Conservation (phyloP, 2,797 vertebrate genomes). For the Lacerta bilineata region DNA sequence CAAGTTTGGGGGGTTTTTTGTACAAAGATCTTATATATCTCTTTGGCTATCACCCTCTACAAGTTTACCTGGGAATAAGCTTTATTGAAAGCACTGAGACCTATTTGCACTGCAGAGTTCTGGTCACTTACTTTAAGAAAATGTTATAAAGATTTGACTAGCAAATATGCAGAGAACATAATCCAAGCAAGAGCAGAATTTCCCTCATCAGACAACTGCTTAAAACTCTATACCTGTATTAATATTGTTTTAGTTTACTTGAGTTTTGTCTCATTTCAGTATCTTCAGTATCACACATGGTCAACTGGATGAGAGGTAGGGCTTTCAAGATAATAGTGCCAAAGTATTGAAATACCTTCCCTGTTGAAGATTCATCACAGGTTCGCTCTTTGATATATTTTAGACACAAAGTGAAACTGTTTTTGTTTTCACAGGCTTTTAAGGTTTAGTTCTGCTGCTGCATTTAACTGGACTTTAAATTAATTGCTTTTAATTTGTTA, state of each 20-base stretch:
- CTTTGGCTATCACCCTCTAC: background rate
- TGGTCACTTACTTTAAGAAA: conserved; percentile 53
- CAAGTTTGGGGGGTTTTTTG: conserved; percentile 52
- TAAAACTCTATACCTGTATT: conserved; percentile 40
- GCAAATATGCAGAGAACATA: conserved; percentile 64
- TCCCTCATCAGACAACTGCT: conserved; percentile 47
- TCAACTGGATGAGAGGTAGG: background rate
- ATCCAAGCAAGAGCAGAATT: conserved; percentile 50
- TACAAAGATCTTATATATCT: no score
- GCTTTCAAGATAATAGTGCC: background rate
- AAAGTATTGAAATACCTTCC: background rate
- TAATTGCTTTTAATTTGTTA: background rate
- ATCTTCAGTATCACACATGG: conserved; percentile 20
- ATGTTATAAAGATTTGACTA: conserved; percentile 72
- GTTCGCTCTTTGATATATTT: background rate
- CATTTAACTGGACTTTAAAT: background rate
- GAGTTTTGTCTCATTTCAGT: conserved; percentile 37
- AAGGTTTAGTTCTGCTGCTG: background rate
- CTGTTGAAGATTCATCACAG: background rate
- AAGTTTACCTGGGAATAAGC: background rate
- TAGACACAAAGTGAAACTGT: background rate
- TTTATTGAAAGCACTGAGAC: background rate
- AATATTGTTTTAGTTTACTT: conserved; percentile 41
- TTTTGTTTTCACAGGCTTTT: background rate
- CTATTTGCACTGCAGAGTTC: conserved; percentile 74